Conservation (phyloP, 2,797 vertebrate genomes). For the Muscicapa comitata region DNA sequence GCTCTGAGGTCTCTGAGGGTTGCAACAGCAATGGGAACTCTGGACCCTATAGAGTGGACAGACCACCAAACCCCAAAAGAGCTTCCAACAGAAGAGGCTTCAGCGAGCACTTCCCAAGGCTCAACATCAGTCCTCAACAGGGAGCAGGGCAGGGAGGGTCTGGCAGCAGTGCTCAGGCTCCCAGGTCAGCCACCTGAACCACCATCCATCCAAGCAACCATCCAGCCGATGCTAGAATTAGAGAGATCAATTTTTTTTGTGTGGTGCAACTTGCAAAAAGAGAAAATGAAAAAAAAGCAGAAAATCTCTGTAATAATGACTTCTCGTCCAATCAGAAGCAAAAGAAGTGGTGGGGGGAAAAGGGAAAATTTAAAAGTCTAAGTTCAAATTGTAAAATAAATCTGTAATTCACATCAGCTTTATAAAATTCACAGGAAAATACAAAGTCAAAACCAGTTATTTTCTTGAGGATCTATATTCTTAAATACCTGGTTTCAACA, state of each 20-base stretch:
- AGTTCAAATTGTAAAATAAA: neutral
- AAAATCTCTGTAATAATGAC: neutral
- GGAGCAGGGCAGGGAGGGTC: neutral
- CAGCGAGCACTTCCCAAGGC: accelerated
- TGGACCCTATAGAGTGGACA: neutral
- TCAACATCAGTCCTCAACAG: neutral
- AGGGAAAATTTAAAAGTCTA: neutral
- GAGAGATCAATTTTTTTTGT: neutral
- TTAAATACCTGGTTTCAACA: conserved; percentile 45
- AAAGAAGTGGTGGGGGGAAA: neutral
- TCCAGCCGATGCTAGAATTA: neutral
- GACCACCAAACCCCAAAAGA: neutral
- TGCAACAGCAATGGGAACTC: neutral
- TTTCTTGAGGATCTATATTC: conserved; percentile 34
- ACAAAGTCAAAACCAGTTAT: conserved; percentile 26
- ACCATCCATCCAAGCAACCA: neutral
- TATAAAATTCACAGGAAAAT: conserved; percentile 14
- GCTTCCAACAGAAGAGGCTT: neutral
- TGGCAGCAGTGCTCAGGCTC: neutral
- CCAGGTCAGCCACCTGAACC: neutral
- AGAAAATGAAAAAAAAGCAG: neutral
- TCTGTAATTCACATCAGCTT: neutral
- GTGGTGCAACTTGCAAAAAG: neutral
- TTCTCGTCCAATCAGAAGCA: neutral
- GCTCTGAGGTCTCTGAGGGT: neutral